Percentiles rank a stretch among this genome's conserved stretches.
Evolutionary conservation across 2,888 invertebrate genomes (phyloP).

Genomic region (Hydraecia micacea): DNA sequence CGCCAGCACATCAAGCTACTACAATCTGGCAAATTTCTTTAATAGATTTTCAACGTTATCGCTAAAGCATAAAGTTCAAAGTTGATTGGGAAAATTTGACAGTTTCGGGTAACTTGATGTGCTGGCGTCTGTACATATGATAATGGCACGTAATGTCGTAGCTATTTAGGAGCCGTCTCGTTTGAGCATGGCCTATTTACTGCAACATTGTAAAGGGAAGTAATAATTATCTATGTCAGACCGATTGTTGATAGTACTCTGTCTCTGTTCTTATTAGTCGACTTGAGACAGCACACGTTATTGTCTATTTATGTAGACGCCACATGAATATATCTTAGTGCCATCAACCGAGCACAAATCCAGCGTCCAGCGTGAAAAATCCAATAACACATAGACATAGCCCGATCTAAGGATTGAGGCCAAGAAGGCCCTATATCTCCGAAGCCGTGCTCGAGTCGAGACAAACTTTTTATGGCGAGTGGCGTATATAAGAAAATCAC

Average conservation of each 20-base stretch:
- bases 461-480: background rate
- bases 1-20: too few relatives aligned
- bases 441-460: background rate
- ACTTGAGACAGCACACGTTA: background rate
- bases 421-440: background rate
- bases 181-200: constrained; percentile 24
- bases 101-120: too few relatives aligned
- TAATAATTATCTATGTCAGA: constrained; percentile 27
- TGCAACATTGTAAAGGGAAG: constrained; percentile 26
- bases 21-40: too few relatives aligned
- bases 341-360: background rate
- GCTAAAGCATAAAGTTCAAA: too few relatives aligned
- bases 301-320: background rate
- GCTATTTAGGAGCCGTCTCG: background rate
- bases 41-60: too few relatives aligned
- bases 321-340: background rate
- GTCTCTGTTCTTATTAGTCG: background rate
- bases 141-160: background rate
- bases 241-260: background rate
- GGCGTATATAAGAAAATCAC: background rate
- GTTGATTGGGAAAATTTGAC: too few relatives aligned
- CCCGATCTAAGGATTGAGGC: background rate
- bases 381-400: background rate
- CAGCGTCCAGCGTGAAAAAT: background rate
- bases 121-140: background rate